Evolutionary conservation across 2,797 vertebrate species (phyloP).

Genomic region (Loriculus beryllinus): DNA sequence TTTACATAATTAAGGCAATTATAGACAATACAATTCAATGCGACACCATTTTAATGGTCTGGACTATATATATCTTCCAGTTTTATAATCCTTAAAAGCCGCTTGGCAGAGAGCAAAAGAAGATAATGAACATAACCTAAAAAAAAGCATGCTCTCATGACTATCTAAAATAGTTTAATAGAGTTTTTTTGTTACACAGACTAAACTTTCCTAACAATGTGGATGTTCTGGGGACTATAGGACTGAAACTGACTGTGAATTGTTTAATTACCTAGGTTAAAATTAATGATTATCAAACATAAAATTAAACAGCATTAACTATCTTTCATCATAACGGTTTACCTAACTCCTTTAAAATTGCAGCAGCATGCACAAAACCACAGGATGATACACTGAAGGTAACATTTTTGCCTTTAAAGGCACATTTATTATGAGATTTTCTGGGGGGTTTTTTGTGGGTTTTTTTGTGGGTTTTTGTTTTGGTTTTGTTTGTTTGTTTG

Average conservation of each 20-base stretch:
- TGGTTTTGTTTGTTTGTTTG: no score
- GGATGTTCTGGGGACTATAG: not conserved
- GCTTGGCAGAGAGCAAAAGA: not conserved
- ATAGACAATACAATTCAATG: not conserved
- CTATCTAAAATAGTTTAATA: not conserved
- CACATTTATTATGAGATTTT: not conserved
- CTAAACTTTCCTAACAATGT: not conserved
- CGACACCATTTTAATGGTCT: slow-evolving; percentile 16
- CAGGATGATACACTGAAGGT: not conserved
- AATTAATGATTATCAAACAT: not conserved
- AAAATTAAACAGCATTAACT: not conserved
- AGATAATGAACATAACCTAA: not conserved
- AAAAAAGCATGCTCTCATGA: not conserved
- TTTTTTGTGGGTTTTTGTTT: no score
- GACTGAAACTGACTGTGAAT: not conserved
- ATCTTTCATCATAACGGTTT: not conserved
- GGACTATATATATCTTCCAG: slow-evolving; percentile 25
- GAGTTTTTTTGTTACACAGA: not conserved
- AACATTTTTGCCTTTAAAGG: not conserved
- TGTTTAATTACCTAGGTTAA: not conserved
- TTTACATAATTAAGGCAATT: slow-evolving; percentile 56
- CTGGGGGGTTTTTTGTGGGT: no score
- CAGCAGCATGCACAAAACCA: not conserved
- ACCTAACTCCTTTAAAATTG: not conserved
- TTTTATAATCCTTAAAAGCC: not conserved